These are phyloP conservation scores for Channa maculata DNA, from an alignment of 2,113 vertebrate species.

Conservation along the genomic window DNA sequence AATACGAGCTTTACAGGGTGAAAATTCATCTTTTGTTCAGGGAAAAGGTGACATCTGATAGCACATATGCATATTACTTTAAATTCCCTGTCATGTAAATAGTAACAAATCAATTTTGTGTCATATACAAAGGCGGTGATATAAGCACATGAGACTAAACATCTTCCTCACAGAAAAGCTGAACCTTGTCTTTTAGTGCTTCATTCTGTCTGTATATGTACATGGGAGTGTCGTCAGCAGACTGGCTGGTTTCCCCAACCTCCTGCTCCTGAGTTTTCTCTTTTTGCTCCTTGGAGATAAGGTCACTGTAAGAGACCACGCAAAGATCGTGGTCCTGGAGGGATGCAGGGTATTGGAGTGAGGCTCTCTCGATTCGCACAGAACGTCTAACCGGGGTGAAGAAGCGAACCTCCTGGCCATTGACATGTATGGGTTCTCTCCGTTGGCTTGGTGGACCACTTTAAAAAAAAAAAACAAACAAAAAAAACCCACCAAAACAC, in stretches of 20 bases:
- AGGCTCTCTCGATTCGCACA: constrained; percentile 76
- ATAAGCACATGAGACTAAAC: background rate
- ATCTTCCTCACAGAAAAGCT: constrained; percentile 52
- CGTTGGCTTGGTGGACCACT: constrained; percentile 70
- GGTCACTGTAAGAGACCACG: constrained; percentile 77
- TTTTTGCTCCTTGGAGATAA: constrained; percentile 58
- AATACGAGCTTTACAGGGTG: no score
- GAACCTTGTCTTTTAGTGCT: constrained; percentile 75
- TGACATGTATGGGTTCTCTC: constrained; percentile 45
- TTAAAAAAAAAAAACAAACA: background rate
- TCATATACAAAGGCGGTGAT: no score
- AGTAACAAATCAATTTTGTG: no score
- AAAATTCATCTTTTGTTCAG: no score
- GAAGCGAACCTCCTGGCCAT: constrained; percentile 82
- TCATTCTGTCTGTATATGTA: constrained; percentile 85
- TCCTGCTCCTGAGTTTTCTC: background rate
- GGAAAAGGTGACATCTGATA: no score
- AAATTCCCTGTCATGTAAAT: no score
- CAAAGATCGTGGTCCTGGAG: constrained; percentile 84
- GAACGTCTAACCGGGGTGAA: constrained; percentile 85
- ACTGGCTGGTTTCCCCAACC: background rate
- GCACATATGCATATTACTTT: no score
- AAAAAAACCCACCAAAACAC: no score
- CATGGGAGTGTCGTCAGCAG: constrained; percentile 14
- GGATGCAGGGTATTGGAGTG: constrained; percentile 57